Evolutionary conservation across 1,140 invertebrate species (phyloP).

Genomic region (Platyura marginata): DNA sequence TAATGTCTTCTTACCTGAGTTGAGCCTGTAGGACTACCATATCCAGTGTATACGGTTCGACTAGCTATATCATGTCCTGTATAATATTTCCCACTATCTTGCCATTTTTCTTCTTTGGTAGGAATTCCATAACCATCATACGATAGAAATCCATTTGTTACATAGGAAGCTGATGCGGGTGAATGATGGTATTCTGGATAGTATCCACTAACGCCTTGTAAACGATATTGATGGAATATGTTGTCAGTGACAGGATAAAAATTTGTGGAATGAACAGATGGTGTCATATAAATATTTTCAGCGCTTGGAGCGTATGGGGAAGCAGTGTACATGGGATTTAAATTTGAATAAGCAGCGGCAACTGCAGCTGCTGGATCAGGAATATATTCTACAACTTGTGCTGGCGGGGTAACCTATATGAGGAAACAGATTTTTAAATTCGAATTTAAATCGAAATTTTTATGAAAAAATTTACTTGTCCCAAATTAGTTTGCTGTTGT

Average conservation of each 20-base stretch:
- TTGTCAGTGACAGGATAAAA: conserved; percentile 69
- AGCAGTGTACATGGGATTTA: conserved; percentile 61
- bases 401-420: conserved; percentile 19
- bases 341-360: conserved; percentile 59
- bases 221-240: conserved; percentile 67
- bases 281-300: conserved; percentile 49
- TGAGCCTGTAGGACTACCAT: conserved; percentile 22
- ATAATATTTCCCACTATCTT: conserved; percentile 23
- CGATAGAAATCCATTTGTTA: conserved; percentile 58
- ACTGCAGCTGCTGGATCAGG: conserved; percentile 47
- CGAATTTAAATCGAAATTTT: conserved; percentile 17
- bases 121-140: conserved; percentile 23
- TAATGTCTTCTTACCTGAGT: conserved; percentile 12
- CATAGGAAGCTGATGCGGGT: conserved; percentile 35
- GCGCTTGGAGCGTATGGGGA: conserved; percentile 30
- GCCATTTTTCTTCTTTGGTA: conserved; percentile 24
- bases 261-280: conserved; percentile 39
- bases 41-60: conserved; percentile 10
- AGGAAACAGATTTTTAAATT: not conserved
- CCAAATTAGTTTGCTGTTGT: conserved; percentile 23
- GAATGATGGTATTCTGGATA: conserved; percentile 59
- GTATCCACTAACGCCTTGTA: conserved; percentile 48
- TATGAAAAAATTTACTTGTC: conserved; percentile 20
- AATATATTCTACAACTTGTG: conserved; percentile 41
- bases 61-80: conserved; percentile 11